Percentiles rank a stretch among this genome's conserved stretches.
Conservation (phyloP, 2,797 vertebrate species). For the Hydrocynus forskahlii region DNA sequence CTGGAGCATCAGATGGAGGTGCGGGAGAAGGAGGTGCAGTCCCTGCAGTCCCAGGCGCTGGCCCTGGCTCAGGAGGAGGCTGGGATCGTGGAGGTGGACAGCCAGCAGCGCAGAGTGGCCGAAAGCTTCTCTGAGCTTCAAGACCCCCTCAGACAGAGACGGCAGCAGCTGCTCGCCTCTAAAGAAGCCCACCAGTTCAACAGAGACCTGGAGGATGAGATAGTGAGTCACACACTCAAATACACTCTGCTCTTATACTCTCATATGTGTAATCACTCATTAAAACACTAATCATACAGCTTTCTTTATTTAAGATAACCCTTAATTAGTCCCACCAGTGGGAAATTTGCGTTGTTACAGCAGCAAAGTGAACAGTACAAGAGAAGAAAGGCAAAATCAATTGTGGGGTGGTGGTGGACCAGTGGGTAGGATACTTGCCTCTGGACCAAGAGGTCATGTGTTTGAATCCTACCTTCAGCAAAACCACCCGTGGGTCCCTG, state of each 20-base stretch:
- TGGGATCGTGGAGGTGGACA: constrained; percentile 84
- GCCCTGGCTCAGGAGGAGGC: constrained; percentile 88
- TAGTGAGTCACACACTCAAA: constrained; percentile 76
- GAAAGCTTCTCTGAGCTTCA: constrained; percentile 83
- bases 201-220: constrained; percentile 93
- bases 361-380: too few relatives aligned
- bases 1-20: constrained; percentile 92
- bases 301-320: too few relatives aligned
- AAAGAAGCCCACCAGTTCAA: constrained; percentile 93
- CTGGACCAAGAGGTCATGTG: too few relatives aligned
- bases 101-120: constrained; percentile 82
- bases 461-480: too few relatives aligned
- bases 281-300: neutral
- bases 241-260: neutral
- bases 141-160: constrained; percentile 83
- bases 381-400: too few relatives aligned
- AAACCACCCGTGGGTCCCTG: too few relatives aligned
- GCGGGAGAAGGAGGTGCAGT: constrained; percentile 90
- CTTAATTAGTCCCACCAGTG: too few relatives aligned
- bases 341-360: too few relatives aligned
- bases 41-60: constrained; percentile 86
- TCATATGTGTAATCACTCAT: neutral
- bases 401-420: too few relatives aligned
- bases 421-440: too few relatives aligned
- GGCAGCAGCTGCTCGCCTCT: constrained; percentile 83